phyloP scores from a whole-genome alignment of 2,113 vertebrate species.

The Lophotis ruficrista region DNA sequence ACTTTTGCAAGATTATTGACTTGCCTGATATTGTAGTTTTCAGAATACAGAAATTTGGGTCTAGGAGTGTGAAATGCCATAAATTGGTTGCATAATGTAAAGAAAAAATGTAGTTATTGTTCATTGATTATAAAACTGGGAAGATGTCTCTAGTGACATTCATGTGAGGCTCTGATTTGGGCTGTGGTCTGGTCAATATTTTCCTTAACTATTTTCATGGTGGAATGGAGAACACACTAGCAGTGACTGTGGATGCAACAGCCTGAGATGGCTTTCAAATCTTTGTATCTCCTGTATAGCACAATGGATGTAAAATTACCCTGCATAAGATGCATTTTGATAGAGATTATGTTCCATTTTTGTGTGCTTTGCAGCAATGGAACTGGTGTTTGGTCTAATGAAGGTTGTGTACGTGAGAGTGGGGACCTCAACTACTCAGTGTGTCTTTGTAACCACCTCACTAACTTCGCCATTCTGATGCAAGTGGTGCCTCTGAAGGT shows the following conservation, averaged over 20 bases:
- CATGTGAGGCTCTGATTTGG: neutral
- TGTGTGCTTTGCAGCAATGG: slow-evolving; percentile 73
- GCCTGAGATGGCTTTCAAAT: neutral
- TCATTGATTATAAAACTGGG: neutral
- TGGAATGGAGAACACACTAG: neutral
- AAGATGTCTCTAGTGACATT: neutral
- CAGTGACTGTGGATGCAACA: neutral
- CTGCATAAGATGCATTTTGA: neutral
- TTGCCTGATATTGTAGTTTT: neutral
- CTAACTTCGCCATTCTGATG: slow-evolving; percentile 98
- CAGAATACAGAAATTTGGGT: neutral
- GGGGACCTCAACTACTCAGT: slow-evolving; percentile 87
- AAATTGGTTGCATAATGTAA: neutral
- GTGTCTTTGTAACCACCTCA: slow-evolving; percentile 94
- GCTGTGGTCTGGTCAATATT: neutral
- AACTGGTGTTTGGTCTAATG: slow-evolving; percentile 87
- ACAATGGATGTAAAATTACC: neutral
- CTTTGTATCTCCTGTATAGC: neutral
- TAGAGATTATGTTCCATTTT: neutral
- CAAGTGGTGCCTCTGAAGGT: slow-evolving; percentile 96
- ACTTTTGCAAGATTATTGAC: neutral
- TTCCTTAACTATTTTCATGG: neutral
- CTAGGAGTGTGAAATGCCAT: neutral
- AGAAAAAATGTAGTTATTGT: rapidly evolving
- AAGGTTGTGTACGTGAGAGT: slow-evolving; percentile 83